phyloP scores from a whole-genome alignment of 2,113 vertebrate species.

The Cnemophilus loriae region DNA sequence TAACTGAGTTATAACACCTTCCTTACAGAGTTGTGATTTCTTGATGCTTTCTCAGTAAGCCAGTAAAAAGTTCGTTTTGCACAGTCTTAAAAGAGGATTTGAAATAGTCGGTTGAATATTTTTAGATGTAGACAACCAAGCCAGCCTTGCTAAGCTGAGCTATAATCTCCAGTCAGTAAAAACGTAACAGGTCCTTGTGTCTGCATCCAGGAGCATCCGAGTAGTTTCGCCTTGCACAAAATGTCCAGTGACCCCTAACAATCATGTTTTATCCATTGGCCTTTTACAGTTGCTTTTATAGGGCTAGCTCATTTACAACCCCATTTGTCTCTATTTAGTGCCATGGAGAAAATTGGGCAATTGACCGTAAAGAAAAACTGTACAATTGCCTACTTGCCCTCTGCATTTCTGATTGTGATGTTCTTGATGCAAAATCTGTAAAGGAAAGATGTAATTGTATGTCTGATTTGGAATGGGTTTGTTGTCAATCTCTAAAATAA shows the following conservation, averaged over 20 bases:
- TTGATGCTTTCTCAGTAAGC: not conserved
- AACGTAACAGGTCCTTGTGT: not conserved
- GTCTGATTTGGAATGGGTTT: not conserved
- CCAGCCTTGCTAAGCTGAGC: not conserved
- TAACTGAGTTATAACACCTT: not conserved
- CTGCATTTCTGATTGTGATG: not conserved
- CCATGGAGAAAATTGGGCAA: not conserved
- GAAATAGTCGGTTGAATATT: not conserved
- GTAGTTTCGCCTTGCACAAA: not conserved
- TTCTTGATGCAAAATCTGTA: not conserved
- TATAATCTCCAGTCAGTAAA: not conserved
- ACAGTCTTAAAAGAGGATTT: not conserved
- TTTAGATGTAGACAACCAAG: not conserved
- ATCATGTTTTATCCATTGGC: not conserved
- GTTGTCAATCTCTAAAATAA: not conserved
- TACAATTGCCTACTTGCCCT: not conserved
- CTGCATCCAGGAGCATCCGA: not conserved
- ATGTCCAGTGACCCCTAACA: not conserved
- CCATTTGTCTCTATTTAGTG: not conserved
- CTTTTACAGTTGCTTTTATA: constrained; percentile 52
- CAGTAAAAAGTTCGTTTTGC: not conserved
- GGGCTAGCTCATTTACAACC: constrained; percentile 3
- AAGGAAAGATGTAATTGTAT: not conserved
- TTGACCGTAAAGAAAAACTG: not conserved
- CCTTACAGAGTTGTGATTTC: not conserved